phyloP scores from a whole-genome alignment of 1,140 invertebrate genomes.

The Calycopis cecrops region DNA sequence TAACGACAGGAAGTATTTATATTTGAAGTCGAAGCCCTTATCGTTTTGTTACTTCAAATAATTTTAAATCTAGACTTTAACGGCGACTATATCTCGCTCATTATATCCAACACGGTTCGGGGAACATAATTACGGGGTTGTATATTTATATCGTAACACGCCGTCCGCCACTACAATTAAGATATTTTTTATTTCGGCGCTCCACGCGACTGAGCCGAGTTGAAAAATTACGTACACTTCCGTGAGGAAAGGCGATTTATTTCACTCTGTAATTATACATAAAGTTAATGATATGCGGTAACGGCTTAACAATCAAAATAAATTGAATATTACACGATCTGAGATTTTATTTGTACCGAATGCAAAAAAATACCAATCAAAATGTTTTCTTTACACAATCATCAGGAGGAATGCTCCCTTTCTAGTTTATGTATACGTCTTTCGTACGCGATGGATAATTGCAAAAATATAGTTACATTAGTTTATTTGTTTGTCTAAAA shows the following conservation, averaged over 20 bases:
- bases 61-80: slow-evolving; percentile 25
- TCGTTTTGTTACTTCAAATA: slow-evolving; percentile 14
- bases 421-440: too few species aligned
- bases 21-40: too few species aligned
- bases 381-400: too few species aligned
- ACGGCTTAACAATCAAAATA: slow-evolving; percentile 33
- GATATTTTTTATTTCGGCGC: slow-evolving; percentile 62
- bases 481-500: too few species aligned
- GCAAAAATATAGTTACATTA: too few species aligned
- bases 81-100: slow-evolving; percentile 52
- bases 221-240: slow-evolving; percentile 37
- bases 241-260: slow-evolving; percentile 33
- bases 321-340: slow-evolving; percentile 29
- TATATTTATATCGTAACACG: slow-evolving; percentile 57
- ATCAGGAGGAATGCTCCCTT: too few species aligned
- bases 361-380: too few species aligned
- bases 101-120: slow-evolving; percentile 40
- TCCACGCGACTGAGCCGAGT: slow-evolving; percentile 49
- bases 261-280: slow-evolving; percentile 35
- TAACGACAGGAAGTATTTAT: too few species aligned
- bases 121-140: slow-evolving; percentile 36
- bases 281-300: slow-evolving; percentile 36
- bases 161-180: slow-evolving; percentile 53
- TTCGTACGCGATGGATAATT: too few species aligned
- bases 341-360: not conserved